These are phyloP conservation scores for Aporophyla nigra DNA, from an alignment of 2,888 invertebrate species.

Conservation along the genomic window DNA sequence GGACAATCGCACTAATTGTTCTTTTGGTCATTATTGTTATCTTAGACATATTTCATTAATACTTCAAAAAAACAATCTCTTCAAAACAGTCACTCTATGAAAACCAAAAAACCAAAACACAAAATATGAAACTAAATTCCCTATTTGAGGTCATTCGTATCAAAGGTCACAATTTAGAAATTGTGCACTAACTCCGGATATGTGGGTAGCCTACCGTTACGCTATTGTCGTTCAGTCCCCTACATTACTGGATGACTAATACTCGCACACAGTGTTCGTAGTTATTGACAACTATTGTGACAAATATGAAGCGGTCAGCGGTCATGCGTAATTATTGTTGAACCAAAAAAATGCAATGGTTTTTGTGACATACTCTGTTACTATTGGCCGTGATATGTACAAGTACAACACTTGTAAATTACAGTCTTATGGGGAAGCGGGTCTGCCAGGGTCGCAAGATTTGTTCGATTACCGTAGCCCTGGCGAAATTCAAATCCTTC, in stretches of 20 bases:
- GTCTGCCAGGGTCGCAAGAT: too few relatives aligned
- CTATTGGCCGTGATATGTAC: too few relatives aligned
- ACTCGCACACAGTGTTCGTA: conserved; percentile 12
- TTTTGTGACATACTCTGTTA: background rate
- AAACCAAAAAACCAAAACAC: background rate
- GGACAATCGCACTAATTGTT: too few relatives aligned
- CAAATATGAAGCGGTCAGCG: conserved; percentile 47
- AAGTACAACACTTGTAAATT: too few relatives aligned
- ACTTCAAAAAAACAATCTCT: too few relatives aligned
- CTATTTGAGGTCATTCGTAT: conserved; percentile 50
- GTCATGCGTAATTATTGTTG: conserved; percentile 54
- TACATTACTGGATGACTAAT: conserved; percentile 65
- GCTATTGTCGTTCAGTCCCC: conserved; percentile 71
- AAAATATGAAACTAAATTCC: conserved; percentile 37
- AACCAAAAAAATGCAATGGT: conserved; percentile 20
- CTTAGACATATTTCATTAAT: too few relatives aligned
- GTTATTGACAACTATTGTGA: conserved; percentile 50
- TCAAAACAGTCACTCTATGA: background rate
- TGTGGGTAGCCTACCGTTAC: conserved; percentile 72
- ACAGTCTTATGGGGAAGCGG: too few relatives aligned
- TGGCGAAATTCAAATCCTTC: too few relatives aligned
- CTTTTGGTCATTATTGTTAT: too few relatives aligned
- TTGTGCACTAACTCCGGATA: conserved; percentile 71
- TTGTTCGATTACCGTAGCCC: too few relatives aligned
- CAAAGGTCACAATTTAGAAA: conserved; percentile 69